phyloP scores from a whole-genome alignment of 2,797 vertebrate genomes.

The Sebastes itinus region DNA sequence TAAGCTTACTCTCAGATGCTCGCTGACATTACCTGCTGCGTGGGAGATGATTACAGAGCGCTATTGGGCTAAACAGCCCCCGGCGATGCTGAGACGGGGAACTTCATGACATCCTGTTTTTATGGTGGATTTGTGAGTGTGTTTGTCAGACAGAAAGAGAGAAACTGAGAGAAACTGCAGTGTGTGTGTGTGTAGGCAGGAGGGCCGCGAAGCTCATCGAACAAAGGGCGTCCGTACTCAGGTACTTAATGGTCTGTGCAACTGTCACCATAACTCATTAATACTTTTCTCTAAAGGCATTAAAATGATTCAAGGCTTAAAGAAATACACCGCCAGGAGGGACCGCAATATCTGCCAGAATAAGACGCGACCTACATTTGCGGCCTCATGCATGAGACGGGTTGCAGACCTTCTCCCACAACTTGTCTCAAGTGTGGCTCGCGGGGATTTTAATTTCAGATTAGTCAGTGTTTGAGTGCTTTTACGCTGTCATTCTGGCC shows the following conservation, averaged over 20 bases:
- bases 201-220: neutral
- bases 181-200: neutral
- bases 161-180: neutral
- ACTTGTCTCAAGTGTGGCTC: conserved; percentile 50
- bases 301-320: conserved; percentile 35
- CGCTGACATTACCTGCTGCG: conserved; percentile 78
- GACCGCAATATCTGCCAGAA: conserved; percentile 19
- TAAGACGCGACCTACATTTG: conserved; percentile 51
- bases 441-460: conserved; percentile 69
- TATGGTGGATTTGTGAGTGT: conserved; percentile 51
- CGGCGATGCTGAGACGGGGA: conserved; percentile 50
- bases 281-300: conserved; percentile 49
- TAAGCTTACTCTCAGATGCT: conserved; percentile 71
- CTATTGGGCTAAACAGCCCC: conserved; percentile 70
- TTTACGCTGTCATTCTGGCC: conserved; percentile 62
- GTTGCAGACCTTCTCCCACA: conserved; percentile 40
- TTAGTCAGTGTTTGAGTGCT: conserved; percentile 64
- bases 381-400: conserved; percentile 8
- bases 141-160: conserved; percentile 21
- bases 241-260: conserved; percentile 47
- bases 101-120: conserved; percentile 69
- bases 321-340: conserved; percentile 4
- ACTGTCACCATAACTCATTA: conserved; percentile 54
- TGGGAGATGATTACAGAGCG: conserved; percentile 73
- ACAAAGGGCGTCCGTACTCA: conserved; percentile 36